Evolutionary conservation across 2,113 vertebrate genomes (phyloP).

Genomic region (Hippocampus zosterae): DNA sequence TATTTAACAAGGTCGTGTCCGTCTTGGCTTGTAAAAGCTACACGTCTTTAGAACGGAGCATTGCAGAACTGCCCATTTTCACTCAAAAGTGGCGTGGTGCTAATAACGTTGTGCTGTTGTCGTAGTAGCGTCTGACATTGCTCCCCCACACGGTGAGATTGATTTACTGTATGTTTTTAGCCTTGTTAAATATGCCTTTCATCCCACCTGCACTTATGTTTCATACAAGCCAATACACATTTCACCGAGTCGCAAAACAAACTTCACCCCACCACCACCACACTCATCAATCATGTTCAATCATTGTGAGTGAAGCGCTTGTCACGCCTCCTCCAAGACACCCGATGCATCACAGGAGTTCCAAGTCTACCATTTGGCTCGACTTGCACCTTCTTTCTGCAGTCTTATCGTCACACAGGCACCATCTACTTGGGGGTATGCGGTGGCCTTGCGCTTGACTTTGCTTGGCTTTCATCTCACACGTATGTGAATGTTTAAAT

Average conservation of each 20-base stretch:
- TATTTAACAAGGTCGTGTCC: conserved; percentile 26
- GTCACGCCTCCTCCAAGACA: neutral
- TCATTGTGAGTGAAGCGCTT: neutral
- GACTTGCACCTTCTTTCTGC: neutral
- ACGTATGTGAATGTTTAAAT: conserved; percentile 61
- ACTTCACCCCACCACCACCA: neutral
- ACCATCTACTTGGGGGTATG: neutral
- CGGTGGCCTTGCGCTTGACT: no score
- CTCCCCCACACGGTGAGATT: conserved; percentile 53
- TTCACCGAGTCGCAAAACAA: neutral
- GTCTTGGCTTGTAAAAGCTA: conserved; percentile 1
- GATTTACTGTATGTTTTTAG: conserved; percentile 64
- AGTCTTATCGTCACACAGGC: neutral
- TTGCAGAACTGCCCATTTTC: conserved; percentile 55
- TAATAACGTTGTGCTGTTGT: conserved; percentile 27
- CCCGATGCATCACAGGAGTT: neutral
- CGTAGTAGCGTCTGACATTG: conserved; percentile 21
- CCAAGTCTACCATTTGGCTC: neutral
- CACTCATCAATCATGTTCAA: neutral
- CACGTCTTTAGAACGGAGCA: conserved; percentile 36
- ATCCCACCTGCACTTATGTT: neutral
- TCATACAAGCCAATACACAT: no score
- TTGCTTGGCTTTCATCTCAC: conserved; percentile 62
- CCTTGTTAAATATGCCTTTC: conserved; percentile 53
- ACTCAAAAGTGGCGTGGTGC: conserved; percentile 59